phyloP scores from a whole-genome alignment of 2,113 vertebrate genomes.

The Marcusenius ussheri region DNA sequence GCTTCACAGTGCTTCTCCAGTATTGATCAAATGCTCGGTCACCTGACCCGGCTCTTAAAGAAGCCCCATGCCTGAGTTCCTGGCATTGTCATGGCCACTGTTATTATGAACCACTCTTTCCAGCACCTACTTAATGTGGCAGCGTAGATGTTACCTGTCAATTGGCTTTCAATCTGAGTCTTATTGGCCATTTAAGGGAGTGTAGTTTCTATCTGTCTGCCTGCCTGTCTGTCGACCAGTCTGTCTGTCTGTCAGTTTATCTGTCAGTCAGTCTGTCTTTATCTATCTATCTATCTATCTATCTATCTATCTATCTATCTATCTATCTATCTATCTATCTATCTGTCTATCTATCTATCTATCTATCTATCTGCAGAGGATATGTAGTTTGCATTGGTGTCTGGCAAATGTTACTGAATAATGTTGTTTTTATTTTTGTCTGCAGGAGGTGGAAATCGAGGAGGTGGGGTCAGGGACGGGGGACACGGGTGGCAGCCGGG shows the following conservation, averaged over 20 bases:
- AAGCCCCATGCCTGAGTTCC: not conserved
- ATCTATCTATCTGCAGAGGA: not conserved
- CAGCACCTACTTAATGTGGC: not conserved
- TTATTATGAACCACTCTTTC: not conserved
- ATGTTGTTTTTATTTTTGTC: not conserved
- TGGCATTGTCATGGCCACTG: not conserved
- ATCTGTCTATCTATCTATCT: not conserved
- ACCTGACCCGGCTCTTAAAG: not conserved
- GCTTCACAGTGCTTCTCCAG: not conserved
- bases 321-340: too few species aligned
- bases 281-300: too few species aligned
- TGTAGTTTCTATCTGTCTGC: not conserved
- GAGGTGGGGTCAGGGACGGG: constrained; percentile 20
- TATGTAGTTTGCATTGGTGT: not conserved
- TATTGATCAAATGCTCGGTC: not conserved
- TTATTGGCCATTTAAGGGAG: not conserved
- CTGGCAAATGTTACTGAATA: not conserved
- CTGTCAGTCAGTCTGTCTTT: too few species aligned
- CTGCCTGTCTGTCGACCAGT: not conserved
- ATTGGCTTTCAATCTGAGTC: not conserved
- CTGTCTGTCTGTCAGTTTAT: too few species aligned
- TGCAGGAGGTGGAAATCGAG: constrained; percentile 37
- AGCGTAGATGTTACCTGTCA: not conserved
- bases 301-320: not conserved
- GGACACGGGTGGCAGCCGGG: constrained; percentile 24